Conservation (phyloP, 2,888 invertebrate species). For the Hypomecis punctinalis region DNA sequence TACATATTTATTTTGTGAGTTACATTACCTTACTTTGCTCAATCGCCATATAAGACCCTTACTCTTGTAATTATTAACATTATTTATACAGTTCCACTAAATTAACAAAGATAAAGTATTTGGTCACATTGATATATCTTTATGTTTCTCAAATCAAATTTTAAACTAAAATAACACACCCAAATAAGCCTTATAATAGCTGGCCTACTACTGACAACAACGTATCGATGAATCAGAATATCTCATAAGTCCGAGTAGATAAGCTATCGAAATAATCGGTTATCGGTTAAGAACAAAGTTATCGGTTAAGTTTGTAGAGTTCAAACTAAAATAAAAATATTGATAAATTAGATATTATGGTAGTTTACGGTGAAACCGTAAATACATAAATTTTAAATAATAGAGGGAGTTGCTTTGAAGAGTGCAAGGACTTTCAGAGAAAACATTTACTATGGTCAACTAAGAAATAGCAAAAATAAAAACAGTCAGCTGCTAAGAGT, state of each 20-base stretch:
- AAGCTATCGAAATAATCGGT: slow-evolving; percentile 15
- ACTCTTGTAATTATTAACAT: no score
- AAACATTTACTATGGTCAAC: neutral
- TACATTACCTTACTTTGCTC: no score
- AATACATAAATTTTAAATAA: no score
- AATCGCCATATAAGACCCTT: no score
- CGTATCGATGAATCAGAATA: slow-evolving; percentile 16
- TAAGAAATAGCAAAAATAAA: neutral
- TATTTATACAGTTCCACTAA: no score
- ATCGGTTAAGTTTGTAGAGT: slow-evolving; percentile 12
- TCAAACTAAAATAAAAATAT: neutral
- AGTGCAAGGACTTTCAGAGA: no score
- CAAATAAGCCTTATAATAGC: neutral
- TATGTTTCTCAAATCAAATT: neutral
- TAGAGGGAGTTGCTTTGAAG: no score
- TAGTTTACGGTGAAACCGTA: neutral
- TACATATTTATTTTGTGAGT: no score
- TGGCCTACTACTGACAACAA: slow-evolving; percentile 4
- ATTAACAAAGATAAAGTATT: no score
- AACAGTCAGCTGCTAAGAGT: no score
- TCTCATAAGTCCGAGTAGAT: slow-evolving; percentile 7
- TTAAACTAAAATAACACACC: neutral
- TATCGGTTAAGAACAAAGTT: slow-evolving; percentile 17
- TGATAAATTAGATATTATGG: neutral
- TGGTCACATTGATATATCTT: no score